These are phyloP conservation scores for Cecropterus lyciades DNA, from an alignment of 1,140 invertebrate species.

Conservation along the genomic window DNA sequence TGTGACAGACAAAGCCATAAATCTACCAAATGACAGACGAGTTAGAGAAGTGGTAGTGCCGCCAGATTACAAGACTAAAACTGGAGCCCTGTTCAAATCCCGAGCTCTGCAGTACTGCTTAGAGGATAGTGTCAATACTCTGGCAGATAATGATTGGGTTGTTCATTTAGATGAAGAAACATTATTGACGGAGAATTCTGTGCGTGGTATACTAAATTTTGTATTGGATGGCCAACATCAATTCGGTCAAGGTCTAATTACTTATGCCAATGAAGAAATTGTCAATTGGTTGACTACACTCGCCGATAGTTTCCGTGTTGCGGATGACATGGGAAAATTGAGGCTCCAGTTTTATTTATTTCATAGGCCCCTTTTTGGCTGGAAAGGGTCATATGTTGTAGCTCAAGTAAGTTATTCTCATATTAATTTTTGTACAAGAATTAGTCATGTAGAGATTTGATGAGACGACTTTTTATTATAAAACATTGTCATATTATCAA, in stretches of 20 bases:
- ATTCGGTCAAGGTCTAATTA: conserved; percentile 99
- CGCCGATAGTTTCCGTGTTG: conserved; percentile 97
- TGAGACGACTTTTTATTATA: no score
- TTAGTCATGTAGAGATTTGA: no score
- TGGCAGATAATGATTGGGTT: conserved; percentile 97
- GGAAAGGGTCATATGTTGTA: conserved; percentile 98
- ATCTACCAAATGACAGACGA: conserved; percentile 89
- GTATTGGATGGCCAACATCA: conserved; percentile 97
- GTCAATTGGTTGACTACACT: conserved; percentile 99
- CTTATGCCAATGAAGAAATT: conserved; percentile 98
- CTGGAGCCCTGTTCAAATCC: conserved; percentile 97
- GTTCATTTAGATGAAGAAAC: conserved; percentile 99
- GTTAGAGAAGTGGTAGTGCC: conserved; percentile 95
- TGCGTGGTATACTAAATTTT: conserved; percentile 97
- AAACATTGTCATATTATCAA: no score
- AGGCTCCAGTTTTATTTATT: conserved; percentile 96
- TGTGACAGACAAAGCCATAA: conserved; percentile 96
- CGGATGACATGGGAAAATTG: conserved; percentile 98
- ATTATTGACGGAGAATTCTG: conserved; percentile 95
- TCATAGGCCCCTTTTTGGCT: conserved; percentile 97
- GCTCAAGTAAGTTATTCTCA: conserved; percentile 89
- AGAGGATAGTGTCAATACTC: conserved; percentile 94
- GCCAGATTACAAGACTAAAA: conserved; percentile 92
- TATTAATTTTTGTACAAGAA: no score
- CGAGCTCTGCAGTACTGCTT: conserved; percentile 98